Base-by-base conservation (phyloP, 1,140 invertebrate species). In the Danaus plexippus region DNA sequence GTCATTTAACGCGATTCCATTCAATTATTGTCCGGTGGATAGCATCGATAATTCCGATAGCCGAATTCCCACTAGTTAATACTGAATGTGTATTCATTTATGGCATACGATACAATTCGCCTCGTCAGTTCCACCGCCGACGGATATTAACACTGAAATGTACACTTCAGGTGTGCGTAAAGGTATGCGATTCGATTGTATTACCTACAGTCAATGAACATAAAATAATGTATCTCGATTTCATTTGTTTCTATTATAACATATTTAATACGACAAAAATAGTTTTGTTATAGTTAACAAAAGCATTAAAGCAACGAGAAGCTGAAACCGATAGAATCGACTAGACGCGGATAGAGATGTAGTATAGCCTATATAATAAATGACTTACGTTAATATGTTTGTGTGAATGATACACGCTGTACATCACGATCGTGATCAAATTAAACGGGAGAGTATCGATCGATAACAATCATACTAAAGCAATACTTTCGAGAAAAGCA, bases 1-100 rank as follows among this genome's bases (percentile, higher is more conserved):
- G 66, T 74, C 73, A 82, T 82, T 82, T 81, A 82, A 85, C 74
- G 76, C 68, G 66, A 63, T 75, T 68, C 73, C 67, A 73, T 82
- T 85, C 77, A 82, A 85, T 81, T 80, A 78, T 75, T 61, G 67
- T 70, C 70, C 59, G 68, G 62, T 67, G 72, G 69, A 75, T 80
- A 73, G 75, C 69, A 55, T 61, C 73, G 69, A 82, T 80, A 78
- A 77, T 75, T 66, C 69, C 63, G 55, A 75, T 73, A 61, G 65
- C 67, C 73, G 61, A 80, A 79, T 78, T 80, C 73, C 69, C 75
- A 75, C 69, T 73, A 70, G 76, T 74, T 75, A 73, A 72, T 75
- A 73, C 66, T 56, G 59, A 51, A 57, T 49, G 55, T 57, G 64
- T 71, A 69, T 74, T 78, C 73, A 77, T 77, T 78, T 75, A 78